Evolutionary conservation across 2,888 invertebrate genomes (phyloP).

Genomic region (Tiphia femorata): DNA sequence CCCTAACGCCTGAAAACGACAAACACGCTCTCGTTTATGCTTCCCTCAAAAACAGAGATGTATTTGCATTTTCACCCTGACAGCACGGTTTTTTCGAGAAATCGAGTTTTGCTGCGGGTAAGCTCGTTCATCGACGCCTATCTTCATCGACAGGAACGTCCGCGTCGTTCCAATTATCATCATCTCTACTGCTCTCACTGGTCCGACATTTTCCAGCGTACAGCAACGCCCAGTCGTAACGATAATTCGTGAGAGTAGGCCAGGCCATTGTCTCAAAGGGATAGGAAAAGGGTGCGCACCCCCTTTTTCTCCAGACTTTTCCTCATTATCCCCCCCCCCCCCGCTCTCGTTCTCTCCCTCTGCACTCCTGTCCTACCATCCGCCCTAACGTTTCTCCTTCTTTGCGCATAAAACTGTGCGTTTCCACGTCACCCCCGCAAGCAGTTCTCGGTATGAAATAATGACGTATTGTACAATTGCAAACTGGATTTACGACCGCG

Average conservation of each 20-base stretch:
- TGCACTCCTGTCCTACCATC: background rate
- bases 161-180: no score
- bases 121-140: no score
- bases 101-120: no score
- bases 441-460: slow-evolving; percentile 20
- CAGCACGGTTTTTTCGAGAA: no score
- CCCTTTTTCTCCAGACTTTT: background rate
- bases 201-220: no score
- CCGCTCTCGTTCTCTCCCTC: no score
- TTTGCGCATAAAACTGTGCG: background rate
- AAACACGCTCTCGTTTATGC: no score
- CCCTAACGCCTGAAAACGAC: no score
- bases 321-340: slow-evolving; percentile 1
- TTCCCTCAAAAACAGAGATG: no score
- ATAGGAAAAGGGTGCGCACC: slow-evolving; percentile 7
- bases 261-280: slow-evolving; percentile 14
- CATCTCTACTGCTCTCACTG: no score
- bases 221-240: slow-evolving; percentile 9
- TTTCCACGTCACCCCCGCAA: background rate
- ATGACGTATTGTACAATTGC: slow-evolving; percentile 21
- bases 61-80: no score
- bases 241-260: slow-evolving; percentile 9
- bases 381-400: background rate
- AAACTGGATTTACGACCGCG: slow-evolving; percentile 22
- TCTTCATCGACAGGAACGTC: no score